These are phyloP conservation scores for Cynaeus angustus DNA, from an alignment of 2,888 invertebrate species.

Conservation along the genomic window DNA sequence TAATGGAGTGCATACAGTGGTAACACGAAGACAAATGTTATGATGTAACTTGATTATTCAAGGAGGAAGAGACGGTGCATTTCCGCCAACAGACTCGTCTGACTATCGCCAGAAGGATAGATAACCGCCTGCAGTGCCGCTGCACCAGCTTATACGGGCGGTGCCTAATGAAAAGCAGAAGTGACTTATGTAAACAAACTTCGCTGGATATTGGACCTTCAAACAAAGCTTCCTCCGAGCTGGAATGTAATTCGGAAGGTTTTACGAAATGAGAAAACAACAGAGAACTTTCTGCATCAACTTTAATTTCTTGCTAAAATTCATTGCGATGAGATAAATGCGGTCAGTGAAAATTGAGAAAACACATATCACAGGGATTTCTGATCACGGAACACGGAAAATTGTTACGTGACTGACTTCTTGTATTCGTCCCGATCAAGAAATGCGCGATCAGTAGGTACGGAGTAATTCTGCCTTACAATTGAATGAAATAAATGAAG, in stretches of 20 bases:
- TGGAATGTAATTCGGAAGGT: constrained; percentile 37
- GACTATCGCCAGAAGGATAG: constrained; percentile 18
- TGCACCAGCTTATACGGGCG: constrained; percentile 32
- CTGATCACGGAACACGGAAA: no score
- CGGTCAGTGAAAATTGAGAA: no score
- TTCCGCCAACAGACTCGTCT: constrained; percentile 42
- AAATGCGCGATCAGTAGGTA: no score
- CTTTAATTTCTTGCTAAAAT: constrained; percentile 26
- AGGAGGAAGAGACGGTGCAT: constrained; percentile 46
- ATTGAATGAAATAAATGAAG: no score
- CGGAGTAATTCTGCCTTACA: no score
- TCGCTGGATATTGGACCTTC: constrained; percentile 41
- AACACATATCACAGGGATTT: no score
- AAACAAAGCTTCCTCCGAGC: constrained; percentile 26
- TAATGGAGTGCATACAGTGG: constrained; percentile 43
- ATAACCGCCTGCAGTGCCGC: constrained; percentile 25
- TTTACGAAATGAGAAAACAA: constrained; percentile 26
- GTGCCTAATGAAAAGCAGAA: constrained; percentile 43
- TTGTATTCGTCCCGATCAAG: no score
- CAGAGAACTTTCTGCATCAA: constrained; percentile 11
- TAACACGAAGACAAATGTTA: constrained; percentile 43
- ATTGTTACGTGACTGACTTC: no score
- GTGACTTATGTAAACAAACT: constrained; percentile 44
- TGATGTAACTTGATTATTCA: constrained; percentile 49
- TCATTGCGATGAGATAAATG: not conserved